Evolutionary conservation across 2,888 invertebrate species (phyloP).

Genomic region (Hyppa rectilinea): DNA sequence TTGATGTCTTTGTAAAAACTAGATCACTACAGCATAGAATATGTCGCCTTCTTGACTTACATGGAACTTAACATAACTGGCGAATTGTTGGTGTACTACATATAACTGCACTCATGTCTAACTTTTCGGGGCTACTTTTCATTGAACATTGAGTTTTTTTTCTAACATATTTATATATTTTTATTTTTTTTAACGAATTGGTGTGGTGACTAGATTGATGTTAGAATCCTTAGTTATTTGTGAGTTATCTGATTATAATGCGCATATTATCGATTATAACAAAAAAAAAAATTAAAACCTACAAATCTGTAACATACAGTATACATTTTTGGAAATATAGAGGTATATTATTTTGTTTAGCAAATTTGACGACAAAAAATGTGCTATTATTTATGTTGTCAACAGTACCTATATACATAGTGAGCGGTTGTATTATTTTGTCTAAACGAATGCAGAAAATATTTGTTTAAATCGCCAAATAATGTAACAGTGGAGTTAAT

Average conservation of each 20-base stretch:
- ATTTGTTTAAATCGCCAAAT: slow-evolving; percentile 25
- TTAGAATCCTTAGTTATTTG: neutral
- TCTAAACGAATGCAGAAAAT: slow-evolving; percentile 48
- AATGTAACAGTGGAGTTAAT: slow-evolving; percentile 32
- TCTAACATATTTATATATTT: too few species aligned
- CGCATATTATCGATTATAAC: too few species aligned
- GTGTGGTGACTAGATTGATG: too few species aligned
- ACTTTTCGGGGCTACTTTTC: too few species aligned
- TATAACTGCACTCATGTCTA: neutral
- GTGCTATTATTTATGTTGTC: neutral
- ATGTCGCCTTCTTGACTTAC: too few species aligned
- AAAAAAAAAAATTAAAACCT: too few species aligned
- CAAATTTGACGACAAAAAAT: neutral
- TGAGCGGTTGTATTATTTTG: slow-evolving; percentile 27
- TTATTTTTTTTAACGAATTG: too few species aligned
- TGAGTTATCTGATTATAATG: neutral
- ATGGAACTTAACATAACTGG: neutral
- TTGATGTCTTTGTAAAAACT: neutral
- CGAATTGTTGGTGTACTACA: neutral
- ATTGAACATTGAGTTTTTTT: too few species aligned
- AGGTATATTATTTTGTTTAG: neutral
- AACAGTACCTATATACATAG: slow-evolving; percentile 19
- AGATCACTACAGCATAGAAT: too few species aligned
- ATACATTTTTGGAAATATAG: too few species aligned
- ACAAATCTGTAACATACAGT: too few species aligned